Evolutionary conservation across 2,113 vertebrate genomes (phyloP), one percentile per base, ranked within the genome.

Genomic region (Nothoprocta perdicaria): DNA sequence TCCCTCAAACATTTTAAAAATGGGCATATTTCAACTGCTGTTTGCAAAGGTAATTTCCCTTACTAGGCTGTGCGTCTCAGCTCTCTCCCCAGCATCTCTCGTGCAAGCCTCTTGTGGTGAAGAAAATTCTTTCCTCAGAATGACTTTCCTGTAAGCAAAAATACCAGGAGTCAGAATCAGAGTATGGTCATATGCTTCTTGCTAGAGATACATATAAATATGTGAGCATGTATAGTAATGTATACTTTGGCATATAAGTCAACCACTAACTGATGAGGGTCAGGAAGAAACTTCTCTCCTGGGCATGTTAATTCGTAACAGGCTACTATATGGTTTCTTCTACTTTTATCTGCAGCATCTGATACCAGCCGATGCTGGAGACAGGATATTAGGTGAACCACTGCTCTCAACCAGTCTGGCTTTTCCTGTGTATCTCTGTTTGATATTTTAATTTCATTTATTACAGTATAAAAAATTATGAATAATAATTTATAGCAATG

Each of bases 401-500:
- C 84, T 65, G 61, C 22, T 84, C 90, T 86, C 86, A 68, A 68
- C 35, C 58, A 68, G 40, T 63, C 61, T 77, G 88, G 15, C 9
- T 76, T 85, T 71, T 58, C 48, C 50, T 74, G 40, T 9, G 62
- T 85, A 71, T 63, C 57, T 38, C 45, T 48, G 9, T 73, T 88
- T 91, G 58, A 71, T 87, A 17, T 73, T 89, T 80, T 82, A 82
- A 95, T 95, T 94, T 50, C 43, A 63, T 96, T 89, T 94, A 80
- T 92, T 78, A 26, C 45, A 46, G 12, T 11, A 60, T 33, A 53
- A 73, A 66, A 62, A 88, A 16, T 33, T 3, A 2, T 26, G 35
- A 71, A 24, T 33, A 31, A 48, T 55, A 27, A 58, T n/a, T n/a
- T 24, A 6, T 14, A 48, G 19, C 6, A 66, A 89, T 26, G 63